Evolutionary conservation across 2,113 vertebrate species (phyloP).

Genomic region (Pipa parva): DNA sequence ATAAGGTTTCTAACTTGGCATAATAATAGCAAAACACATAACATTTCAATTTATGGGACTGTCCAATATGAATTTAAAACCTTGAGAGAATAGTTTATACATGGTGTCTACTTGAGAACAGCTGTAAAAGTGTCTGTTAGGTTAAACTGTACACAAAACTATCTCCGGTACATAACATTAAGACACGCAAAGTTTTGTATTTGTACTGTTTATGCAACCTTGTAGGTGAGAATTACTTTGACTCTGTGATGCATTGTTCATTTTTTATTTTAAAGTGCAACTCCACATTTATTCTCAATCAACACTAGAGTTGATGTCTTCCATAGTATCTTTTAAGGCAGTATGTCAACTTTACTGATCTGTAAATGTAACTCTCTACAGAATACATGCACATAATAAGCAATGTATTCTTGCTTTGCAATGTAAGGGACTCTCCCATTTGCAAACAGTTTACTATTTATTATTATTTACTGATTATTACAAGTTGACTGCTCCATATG

Average conservation of each 20-base stretch:
- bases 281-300: too few relatives aligned
- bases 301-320: too few relatives aligned
- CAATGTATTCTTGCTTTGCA: too few relatives aligned
- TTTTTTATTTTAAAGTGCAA: too few relatives aligned
- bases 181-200: not conserved
- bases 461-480: too few relatives aligned
- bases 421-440: too few relatives aligned
- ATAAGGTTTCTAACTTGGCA: slow-evolving; percentile 26
- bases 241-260: not conserved
- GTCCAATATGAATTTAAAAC: slow-evolving; percentile 26
- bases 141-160: slow-evolving; percentile 27
- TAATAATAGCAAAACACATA: slow-evolving; percentile 13
- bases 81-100: slow-evolving; percentile 11
- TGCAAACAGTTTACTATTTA: too few relatives aligned
- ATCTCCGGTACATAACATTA: slow-evolving; percentile 11
- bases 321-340: too few relatives aligned
- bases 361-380: too few relatives aligned
- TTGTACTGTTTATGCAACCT: not conserved
- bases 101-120: slow-evolving; percentile 14
- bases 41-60: slow-evolving; percentile 28
- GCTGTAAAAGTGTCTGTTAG: slow-evolving; percentile 30
- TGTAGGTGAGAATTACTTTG: not conserved
- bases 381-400: too few relatives aligned
- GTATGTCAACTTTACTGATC: too few relatives aligned
- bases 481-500: too few relatives aligned